phyloP scores from a whole-genome alignment of 1,140 invertebrate genomes.

The Nephila pilipes region DNA sequence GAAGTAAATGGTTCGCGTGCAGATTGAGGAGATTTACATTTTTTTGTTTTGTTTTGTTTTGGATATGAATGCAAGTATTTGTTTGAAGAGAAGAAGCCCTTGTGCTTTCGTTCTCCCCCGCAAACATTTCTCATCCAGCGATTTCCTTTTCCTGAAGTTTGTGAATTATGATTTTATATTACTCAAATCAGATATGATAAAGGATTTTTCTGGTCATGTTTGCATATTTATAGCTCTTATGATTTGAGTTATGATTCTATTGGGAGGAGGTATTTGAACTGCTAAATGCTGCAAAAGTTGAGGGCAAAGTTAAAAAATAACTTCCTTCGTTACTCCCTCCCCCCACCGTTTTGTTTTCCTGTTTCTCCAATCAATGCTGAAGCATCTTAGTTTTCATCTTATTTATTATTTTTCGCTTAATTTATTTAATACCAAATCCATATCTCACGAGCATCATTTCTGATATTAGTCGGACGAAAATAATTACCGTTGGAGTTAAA shows the following conservation, averaged over 20 bases:
- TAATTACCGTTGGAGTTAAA: too few relatives aligned
- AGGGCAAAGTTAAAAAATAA: too few relatives aligned
- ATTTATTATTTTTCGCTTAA: too few relatives aligned
- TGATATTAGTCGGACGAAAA: too few relatives aligned
- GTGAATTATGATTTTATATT: conserved; percentile 11
- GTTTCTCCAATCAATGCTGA: too few relatives aligned
- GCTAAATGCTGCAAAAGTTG: background rate
- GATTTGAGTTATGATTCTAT: background rate
- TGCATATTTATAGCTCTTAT: background rate
- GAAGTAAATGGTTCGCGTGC: conserved; percentile 36
- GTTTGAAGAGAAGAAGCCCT: background rate
- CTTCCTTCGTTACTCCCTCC: too few relatives aligned
- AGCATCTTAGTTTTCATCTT: too few relatives aligned
- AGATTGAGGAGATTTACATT: conserved; percentile 12
- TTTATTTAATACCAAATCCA: too few relatives aligned
- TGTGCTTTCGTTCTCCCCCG: background rate
- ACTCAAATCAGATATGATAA: background rate
- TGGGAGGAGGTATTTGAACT: background rate
- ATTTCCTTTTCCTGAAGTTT: background rate
- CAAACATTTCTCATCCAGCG: background rate
- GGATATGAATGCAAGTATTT: conserved; percentile 38
- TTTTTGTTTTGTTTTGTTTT: background rate
- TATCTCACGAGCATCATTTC: too few relatives aligned
- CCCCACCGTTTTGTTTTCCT: too few relatives aligned
- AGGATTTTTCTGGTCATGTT: background rate